These are phyloP conservation scores for Drosophila rubida DNA, from an alignment of 2,888 invertebrate genomes.

Conservation along the genomic window DNA sequence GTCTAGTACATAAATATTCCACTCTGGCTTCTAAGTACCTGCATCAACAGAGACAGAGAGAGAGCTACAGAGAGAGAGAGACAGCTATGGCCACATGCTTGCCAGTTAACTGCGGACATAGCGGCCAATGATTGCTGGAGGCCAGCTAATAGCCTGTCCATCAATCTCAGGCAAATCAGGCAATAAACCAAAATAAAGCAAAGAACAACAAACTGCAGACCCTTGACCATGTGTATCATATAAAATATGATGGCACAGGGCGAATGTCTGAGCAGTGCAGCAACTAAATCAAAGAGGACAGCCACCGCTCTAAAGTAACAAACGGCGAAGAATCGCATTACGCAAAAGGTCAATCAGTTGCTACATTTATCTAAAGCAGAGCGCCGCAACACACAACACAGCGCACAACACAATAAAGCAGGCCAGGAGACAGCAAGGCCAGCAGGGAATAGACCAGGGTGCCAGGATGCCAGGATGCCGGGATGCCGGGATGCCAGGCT, in stretches of 20 bases:
- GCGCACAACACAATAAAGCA: constrained; percentile 1
- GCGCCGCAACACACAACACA: background rate
- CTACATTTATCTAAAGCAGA: constrained; percentile 47
- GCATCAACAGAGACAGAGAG: background rate
- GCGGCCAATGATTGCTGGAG: constrained; percentile 13
- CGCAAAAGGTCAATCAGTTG: constrained; percentile 57
- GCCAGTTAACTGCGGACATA: background rate
- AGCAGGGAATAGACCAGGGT: background rate
- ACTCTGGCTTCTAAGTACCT: background rate
- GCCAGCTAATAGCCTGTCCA: constrained; percentile 33
- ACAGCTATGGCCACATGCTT: background rate
- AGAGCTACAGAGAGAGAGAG: background rate
- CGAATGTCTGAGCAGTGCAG: constrained; percentile 31
- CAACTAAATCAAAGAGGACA: constrained; percentile 42
- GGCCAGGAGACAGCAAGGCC: background rate
- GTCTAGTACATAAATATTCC: background rate
- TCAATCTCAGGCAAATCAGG: constrained; percentile 35
- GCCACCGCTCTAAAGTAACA: background rate
- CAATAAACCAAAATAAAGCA: constrained; percentile 27
- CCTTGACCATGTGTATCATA: constrained; percentile 31
- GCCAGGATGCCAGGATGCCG: background rate
- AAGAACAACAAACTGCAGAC: constrained; percentile 1
- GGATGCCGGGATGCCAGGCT: background rate
- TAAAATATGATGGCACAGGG: constrained; percentile 54
- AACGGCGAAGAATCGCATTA: constrained; percentile 9